Conservation (phyloP, 2,797 vertebrate genomes). For the Ataeniobius toweri region DNA sequence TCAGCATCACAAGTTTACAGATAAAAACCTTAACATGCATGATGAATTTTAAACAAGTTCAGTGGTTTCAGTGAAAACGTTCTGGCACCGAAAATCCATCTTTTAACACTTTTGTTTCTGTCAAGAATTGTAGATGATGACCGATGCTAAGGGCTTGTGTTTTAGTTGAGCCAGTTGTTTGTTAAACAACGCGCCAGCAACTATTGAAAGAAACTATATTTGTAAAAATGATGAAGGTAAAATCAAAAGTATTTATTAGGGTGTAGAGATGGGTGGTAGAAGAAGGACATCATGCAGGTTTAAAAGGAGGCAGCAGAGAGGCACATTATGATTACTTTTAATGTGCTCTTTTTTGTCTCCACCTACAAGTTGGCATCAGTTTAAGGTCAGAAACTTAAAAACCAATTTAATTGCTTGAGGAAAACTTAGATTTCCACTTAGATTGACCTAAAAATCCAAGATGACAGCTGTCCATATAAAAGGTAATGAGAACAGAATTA, state of each 20-base stretch:
- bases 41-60: conserved; percentile 8
- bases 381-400: background rate
- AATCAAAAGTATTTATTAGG: background rate
- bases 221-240: background rate
- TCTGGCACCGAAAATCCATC: background rate
- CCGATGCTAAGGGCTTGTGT: background rate
- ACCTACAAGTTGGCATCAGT: too few species aligned
- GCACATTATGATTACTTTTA: background rate
- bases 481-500: background rate
- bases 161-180: background rate
- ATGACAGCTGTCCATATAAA: background rate
- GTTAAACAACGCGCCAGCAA: background rate
- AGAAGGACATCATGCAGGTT: background rate
- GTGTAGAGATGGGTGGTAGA: background rate
- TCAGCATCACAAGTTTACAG: background rate
- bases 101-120: background rate
- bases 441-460: background rate
- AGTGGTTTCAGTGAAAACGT: background rate
- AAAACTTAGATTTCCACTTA: background rate
- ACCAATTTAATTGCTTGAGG: background rate
- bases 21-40: background rate
- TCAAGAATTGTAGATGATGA: background rate
- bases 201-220: background rate
- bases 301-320: background rate
- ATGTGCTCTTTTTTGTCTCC: background rate